Percentiles rank a stretch among this genome's conserved stretches.
Conservation (phyloP, 2,888 invertebrate species). For the Tubulanus polymorphus region DNA sequence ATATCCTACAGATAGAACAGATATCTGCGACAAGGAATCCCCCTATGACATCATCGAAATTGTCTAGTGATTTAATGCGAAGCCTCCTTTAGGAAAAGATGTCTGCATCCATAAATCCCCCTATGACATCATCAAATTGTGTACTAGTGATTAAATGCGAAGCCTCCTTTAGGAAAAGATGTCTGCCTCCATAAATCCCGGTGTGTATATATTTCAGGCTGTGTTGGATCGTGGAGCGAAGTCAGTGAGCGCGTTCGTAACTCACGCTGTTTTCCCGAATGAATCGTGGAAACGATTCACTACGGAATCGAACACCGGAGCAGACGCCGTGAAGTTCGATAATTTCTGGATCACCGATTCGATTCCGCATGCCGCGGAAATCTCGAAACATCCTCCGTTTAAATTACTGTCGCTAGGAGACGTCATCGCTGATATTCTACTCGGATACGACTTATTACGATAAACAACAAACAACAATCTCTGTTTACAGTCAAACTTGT, state of each 20-base stretch:
- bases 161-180: too few relatives aligned
- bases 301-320: too few relatives aligned
- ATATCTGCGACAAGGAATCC: too few relatives aligned
- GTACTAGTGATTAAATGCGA: too few relatives aligned
- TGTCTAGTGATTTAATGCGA: too few relatives aligned
- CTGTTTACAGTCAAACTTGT: neutral
- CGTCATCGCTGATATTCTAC: conserved; percentile 43
- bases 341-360: conserved; percentile 55
- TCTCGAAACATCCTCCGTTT: conserved; percentile 46
- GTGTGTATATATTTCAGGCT: conserved; percentile 40
- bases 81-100: too few relatives aligned
- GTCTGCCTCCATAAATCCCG: too few relatives aligned
- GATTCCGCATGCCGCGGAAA: conserved; percentile 47
- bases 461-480: conserved; percentile 5
- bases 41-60: too few relatives aligned
- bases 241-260: conserved; percentile 49
- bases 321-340: conserved; percentile 33
- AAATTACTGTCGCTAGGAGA: conserved; percentile 45
- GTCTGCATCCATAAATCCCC: too few relatives aligned
- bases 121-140: too few relatives aligned
- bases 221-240: conserved; percentile 41
- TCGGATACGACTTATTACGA: conserved; percentile 45
- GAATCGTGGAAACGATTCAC: conserved; percentile 49
- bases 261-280: conserved; percentile 53
- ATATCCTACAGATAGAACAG: too few relatives aligned